Percentiles rank a stretch among this genome's conserved stretches.
Conservation (phyloP, 1,140 invertebrate genomes). For the Apis dorsata region DNA sequence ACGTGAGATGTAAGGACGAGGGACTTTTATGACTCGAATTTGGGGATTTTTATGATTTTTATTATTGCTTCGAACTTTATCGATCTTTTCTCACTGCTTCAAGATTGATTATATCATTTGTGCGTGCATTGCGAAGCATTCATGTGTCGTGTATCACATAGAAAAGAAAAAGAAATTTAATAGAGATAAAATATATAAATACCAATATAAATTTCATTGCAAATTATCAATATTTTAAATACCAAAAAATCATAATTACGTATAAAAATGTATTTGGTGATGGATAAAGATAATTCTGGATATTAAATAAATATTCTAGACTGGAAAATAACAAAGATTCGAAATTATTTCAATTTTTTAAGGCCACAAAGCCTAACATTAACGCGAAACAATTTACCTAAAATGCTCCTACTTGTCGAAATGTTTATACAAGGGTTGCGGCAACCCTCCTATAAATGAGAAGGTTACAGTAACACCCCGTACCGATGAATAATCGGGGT, state of each 20-base stretch:
- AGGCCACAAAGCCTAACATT: constrained; percentile 30
- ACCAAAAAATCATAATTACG: too few relatives aligned
- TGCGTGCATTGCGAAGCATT: too few relatives aligned
- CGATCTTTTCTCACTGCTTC: background rate
- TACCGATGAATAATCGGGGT: constrained; percentile 6
- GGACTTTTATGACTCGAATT: constrained; percentile 27
- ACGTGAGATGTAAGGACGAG: background rate
- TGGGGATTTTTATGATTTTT: background rate
- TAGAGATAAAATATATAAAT: too few relatives aligned
- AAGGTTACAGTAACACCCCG: constrained; percentile 46
- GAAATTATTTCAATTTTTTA: constrained; percentile 26
- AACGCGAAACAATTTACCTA: constrained; percentile 71
- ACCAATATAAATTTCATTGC: too few relatives aligned
- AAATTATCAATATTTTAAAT: too few relatives aligned
- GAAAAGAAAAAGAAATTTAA: too few relatives aligned
- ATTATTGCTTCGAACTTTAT: background rate
- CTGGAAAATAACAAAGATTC: background rate
- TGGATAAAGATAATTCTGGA: too few relatives aligned
- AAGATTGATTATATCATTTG: too few relatives aligned
- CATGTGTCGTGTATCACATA: too few relatives aligned
- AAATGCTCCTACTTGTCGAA: constrained; percentile 62
- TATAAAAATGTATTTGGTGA: too few relatives aligned
- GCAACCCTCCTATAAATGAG: constrained; percentile 51
- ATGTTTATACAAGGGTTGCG: constrained; percentile 49
- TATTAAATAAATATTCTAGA: too few relatives aligned